Conservation (phyloP, 2,113 vertebrate species). For the Leptocoma aspasia region DNA sequence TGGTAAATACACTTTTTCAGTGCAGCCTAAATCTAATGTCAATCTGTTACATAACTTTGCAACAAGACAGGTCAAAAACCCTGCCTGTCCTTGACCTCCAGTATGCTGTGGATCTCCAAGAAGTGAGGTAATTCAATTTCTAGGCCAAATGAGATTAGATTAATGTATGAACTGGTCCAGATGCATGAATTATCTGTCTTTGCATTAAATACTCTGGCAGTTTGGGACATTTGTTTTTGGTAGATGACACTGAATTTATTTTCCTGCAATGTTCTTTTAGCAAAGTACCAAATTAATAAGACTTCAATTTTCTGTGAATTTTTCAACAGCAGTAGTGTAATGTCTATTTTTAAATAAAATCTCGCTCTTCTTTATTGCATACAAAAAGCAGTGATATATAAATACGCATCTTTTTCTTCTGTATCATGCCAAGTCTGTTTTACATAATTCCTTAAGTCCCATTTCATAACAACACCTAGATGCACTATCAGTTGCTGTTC, state of each 20-base stretch:
- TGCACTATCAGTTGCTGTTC: background rate
- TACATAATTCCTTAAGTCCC: background rate
- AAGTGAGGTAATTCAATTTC: constrained; percentile 1
- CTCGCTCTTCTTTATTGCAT: background rate
- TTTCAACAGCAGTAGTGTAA: background rate
- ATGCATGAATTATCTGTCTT: background rate
- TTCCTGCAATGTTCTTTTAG: background rate
- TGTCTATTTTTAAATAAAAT: background rate
- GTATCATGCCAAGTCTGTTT: background rate
- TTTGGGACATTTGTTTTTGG: background rate
- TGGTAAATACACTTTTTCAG: background rate
- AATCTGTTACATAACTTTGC: background rate
- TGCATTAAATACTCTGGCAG: background rate
- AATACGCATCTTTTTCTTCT: background rate
- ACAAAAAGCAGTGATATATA: background rate
- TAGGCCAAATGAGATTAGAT: background rate
- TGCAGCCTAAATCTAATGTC: background rate
- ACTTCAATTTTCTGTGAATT: background rate
- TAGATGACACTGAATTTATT: background rate
- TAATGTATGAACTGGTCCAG: background rate
- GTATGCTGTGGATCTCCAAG: background rate
- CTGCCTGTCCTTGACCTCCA: background rate
- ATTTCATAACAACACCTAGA: background rate
- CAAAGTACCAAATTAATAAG: background rate
- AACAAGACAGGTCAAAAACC: background rate